phyloP scores from a whole-genome alignment of 2,888 invertebrate genomes.

The Suillia variegata region DNA sequence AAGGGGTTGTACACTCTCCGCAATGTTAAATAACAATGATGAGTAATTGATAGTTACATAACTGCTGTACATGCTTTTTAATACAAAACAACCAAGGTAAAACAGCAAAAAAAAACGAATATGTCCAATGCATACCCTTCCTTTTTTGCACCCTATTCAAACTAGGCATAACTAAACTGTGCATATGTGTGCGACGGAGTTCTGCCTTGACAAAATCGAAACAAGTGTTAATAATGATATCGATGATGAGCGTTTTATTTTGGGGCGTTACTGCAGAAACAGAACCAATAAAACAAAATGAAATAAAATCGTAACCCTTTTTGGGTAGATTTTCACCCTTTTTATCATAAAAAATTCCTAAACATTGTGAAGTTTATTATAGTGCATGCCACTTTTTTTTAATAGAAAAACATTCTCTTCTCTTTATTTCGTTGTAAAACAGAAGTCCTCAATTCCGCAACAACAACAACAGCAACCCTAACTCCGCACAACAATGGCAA shows the following conservation, averaged over 20 bases:
- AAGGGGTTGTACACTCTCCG: not conserved
- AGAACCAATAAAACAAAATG: too few relatives aligned
- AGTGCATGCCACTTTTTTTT: slow-evolving; percentile 25
- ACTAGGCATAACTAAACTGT: slow-evolving; percentile 15
- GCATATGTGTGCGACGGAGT: not conserved
- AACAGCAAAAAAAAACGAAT: not conserved
- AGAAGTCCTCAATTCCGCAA: slow-evolving; percentile 29
- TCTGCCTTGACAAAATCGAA: too few relatives aligned
- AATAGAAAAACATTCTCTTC: slow-evolving; percentile 32
- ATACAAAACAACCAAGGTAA: slow-evolving; percentile 2
- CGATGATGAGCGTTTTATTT: slow-evolving; percentile 20
- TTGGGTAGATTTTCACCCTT: slow-evolving; percentile 33
- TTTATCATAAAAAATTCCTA: slow-evolving; percentile 33
- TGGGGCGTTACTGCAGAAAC: slow-evolving; percentile 4
- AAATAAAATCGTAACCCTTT: slow-evolving; percentile 20
- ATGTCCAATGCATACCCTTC: not conserved
- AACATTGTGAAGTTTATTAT: slow-evolving; percentile 28
- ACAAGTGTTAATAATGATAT: slow-evolving; percentile 47
- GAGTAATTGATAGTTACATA: slow-evolving; percentile 52
- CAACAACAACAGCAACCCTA: slow-evolving; percentile 21
- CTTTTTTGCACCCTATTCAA: slow-evolving; percentile 1
- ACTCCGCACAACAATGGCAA: slow-evolving; percentile 24
- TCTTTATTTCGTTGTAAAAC: not conserved
- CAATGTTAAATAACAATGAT: slow-evolving; percentile 40
- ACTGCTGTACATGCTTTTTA: slow-evolving; percentile 16